A percentile compares a stretch with the other conserved stretches of the same genome.
These are phyloP conservation scores for Sminthurinus aureus DNA, from an alignment of 2,888 invertebrate species.

Conservation along the genomic window DNA sequence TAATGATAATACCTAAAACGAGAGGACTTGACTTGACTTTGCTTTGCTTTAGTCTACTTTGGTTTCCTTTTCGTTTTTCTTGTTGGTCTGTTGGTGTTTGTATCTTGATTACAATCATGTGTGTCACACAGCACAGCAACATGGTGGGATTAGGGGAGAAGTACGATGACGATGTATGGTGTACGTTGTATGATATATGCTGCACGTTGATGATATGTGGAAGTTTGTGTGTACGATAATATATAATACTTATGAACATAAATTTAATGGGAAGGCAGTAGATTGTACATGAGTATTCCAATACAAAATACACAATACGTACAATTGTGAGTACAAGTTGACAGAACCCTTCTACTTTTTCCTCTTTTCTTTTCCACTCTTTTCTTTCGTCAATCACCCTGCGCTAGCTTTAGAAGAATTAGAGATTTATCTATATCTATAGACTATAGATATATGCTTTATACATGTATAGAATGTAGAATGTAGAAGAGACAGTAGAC, in stretches of 20 bases:
- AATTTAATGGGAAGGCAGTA: neutral
- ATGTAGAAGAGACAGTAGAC: too few species aligned
- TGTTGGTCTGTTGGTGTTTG: neutral
- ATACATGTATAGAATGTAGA: neutral
- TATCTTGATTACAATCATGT: constrained; percentile 12
- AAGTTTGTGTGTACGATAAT: neutral
- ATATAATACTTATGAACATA: neutral
- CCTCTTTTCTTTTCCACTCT: neutral
- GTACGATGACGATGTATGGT: too few species aligned
- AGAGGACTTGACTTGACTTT: neutral
- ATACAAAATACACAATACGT: neutral
- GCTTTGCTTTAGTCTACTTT: neutral
- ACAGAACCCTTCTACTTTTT: neutral
- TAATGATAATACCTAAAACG: neutral
- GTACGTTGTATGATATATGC: too few species aligned
- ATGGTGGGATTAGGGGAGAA: neutral
- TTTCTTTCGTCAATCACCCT: neutral
- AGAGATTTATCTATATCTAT: neutral
- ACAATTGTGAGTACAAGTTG: neutral
- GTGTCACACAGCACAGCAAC: constrained; percentile 1
- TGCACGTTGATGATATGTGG: neutral
- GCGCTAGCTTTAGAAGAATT: neutral
- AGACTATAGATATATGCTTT: neutral
- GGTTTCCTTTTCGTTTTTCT: neutral
- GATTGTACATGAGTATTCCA: neutral